Conservation (phyloP, 2,113 vertebrate genomes). For the Elephas maximus region DNA sequence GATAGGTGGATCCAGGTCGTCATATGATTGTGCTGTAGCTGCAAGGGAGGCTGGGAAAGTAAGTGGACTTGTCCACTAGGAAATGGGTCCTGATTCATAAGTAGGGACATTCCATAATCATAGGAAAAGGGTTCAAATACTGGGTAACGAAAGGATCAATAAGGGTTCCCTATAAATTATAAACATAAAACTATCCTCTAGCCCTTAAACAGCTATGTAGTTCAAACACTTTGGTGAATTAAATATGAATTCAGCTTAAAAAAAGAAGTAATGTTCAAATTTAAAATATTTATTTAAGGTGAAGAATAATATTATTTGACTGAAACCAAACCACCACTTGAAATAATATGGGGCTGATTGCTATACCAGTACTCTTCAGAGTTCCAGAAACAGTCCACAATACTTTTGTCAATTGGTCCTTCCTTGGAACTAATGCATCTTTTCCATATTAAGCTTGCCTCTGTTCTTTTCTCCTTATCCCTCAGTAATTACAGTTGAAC, state of each 20-base stretch:
- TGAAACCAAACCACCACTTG: neutral
- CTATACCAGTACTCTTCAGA: neutral
- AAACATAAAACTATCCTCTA: neutral
- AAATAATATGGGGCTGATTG: neutral
- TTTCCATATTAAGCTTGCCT: neutral
- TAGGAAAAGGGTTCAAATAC: neutral
- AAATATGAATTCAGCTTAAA: neutral
- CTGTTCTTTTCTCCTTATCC: neutral
- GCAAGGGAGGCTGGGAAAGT: constrained; percentile 1
- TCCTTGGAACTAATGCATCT: neutral
- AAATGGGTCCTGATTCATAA: neutral
- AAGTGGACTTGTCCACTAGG: neutral
- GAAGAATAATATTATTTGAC: constrained; percentile 15
- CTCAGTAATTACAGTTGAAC: neutral
- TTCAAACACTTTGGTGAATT: neutral
- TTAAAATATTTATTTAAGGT: constrained; percentile 4
- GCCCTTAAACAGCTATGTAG: neutral
- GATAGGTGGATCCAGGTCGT: neutral
- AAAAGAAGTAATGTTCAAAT: neutral
- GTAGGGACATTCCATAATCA: neutral
- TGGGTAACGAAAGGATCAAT: neutral
- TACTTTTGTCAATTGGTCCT: neutral
- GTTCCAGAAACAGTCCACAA: neutral
- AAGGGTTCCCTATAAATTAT: neutral
- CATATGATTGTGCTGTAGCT: constrained; percentile 29